Evolutionary conservation across 2,797 vertebrate species (phyloP).

Genomic region (Mastacembelus armatus): DNA sequence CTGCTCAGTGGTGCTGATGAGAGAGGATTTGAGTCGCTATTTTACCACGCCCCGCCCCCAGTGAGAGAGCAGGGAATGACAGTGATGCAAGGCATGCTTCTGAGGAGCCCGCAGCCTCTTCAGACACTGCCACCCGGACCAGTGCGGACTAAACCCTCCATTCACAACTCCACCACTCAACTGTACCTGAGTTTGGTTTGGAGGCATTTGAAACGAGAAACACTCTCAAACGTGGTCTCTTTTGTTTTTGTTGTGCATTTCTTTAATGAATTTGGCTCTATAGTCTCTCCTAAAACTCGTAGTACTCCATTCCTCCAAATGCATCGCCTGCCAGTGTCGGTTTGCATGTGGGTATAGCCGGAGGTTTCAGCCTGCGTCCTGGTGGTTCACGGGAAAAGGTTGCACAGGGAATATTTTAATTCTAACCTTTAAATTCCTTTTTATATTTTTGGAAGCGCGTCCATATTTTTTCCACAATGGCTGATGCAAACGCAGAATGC

Average conservation of each 20-base stretch:
- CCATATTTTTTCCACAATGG: slow-evolving; percentile 82
- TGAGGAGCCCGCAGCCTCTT: slow-evolving; percentile 63
- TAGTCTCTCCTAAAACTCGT: slow-evolving; percentile 58
- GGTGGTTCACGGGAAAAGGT: slow-evolving; percentile 27
- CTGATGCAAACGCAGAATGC: slow-evolving; percentile 90
- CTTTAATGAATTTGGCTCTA: slow-evolving; percentile 43
- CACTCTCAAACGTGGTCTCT: slow-evolving; percentile 16
- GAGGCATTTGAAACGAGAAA: slow-evolving; percentile 22
- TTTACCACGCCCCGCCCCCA: slow-evolving; percentile 76
- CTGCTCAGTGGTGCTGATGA: slow-evolving; percentile 77
- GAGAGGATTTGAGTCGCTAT: slow-evolving; percentile 61
- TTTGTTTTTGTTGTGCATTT: slow-evolving; percentile 17
- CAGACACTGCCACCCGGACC: slow-evolving; percentile 64
- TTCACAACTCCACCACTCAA: slow-evolving; percentile 52
- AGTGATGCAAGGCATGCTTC: slow-evolving; percentile 69
- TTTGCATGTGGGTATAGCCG: slow-evolving; percentile 50
- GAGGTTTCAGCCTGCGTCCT: slow-evolving; percentile 34
- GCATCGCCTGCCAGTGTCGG: slow-evolving; percentile 44
- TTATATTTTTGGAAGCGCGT: slow-evolving; percentile 43
- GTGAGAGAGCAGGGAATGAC: slow-evolving; percentile 57
- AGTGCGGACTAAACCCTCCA: slow-evolving; percentile 64
- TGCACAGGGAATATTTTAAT: slow-evolving; percentile 21
- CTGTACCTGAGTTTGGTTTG: slow-evolving; percentile 33
- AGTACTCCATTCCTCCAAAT: slow-evolving; percentile 53
- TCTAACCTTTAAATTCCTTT: slow-evolving; percentile 20